phyloP scores from a whole-genome alignment of 1,140 invertebrate genomes.

The Nixonia krombeini region DNA sequence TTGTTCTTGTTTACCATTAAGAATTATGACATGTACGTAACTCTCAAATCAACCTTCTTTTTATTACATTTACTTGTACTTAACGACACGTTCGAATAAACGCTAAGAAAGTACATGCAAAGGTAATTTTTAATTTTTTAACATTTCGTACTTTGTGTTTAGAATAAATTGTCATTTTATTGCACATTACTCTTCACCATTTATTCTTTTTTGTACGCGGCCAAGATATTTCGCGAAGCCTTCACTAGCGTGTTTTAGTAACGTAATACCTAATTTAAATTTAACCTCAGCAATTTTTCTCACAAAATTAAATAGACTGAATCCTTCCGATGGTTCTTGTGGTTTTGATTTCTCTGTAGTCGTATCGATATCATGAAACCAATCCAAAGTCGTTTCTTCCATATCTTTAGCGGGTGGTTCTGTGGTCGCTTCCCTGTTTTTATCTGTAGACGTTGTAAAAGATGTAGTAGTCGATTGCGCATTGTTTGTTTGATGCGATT shows the following conservation, averaged over 20 bases:
- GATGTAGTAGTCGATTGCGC: slow-evolving; percentile 1
- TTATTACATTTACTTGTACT: slow-evolving; percentile 6
- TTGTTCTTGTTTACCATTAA: no score
- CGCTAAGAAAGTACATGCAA: slow-evolving; percentile 3
- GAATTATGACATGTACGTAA: neutral
- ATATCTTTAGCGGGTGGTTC: slow-evolving; percentile 20
- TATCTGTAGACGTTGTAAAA: neutral
- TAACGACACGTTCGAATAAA: neutral
- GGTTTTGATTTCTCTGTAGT: slow-evolving; percentile 46
- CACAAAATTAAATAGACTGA: slow-evolving; percentile 67
- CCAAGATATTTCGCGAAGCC: slow-evolving; percentile 71
- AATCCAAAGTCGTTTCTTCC: slow-evolving; percentile 49
- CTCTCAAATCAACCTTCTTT: slow-evolving; percentile 3
- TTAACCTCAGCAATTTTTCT: slow-evolving; percentile 71
- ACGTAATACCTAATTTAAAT: slow-evolving; percentile 68
- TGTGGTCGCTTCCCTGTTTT: slow-evolving; percentile 8
- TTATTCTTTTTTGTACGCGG: slow-evolving; percentile 70
- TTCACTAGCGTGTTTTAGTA: slow-evolving; percentile 71
- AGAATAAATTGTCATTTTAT: neutral
- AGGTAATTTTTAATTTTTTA: slow-evolving; percentile 10
- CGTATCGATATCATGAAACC: slow-evolving; percentile 32
- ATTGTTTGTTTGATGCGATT: no score
- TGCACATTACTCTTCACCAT: slow-evolving; percentile 60
- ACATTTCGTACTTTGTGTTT: no score
- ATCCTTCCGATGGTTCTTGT: slow-evolving; percentile 44